Base-by-base conservation (phyloP, 2,113 vertebrate species). In the Mesitornis unicolor region DNA sequence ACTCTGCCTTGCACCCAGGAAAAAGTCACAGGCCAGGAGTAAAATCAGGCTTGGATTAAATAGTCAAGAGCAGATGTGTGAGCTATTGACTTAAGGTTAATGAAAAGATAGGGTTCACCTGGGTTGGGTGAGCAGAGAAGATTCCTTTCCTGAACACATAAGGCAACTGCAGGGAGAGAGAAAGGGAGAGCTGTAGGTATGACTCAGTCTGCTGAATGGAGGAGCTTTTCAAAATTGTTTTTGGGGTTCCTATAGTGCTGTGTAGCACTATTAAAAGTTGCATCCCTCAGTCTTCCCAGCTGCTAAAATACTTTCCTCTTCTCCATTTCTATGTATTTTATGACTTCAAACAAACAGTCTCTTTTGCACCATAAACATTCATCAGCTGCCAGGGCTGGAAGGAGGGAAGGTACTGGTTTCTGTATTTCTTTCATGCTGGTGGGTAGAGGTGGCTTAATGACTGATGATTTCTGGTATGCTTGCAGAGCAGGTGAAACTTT, bases 401-500 rank as follows among this genome's bases (percentile, higher is more conserved):
- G 51, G 11, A 87, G 28, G 31, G n/a, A 79, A 79, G 43, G 54
- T 64, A 82, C 67, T 31, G 5, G 51, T 87, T 89, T 94, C 47
- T 78, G 16, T 40, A 10, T 81, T 78, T 84, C 51, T 82, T 87
- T 74, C 8, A 1, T 76, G 53, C 60, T 95, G 43, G 22, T 89
- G 57, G 25, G 21, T 76, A 51, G 86, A 78, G 57, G 33, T 50
- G 57, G 69, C 74, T 89, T 91, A 67, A 78, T 42, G 84, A 69
- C 74, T 82, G 84, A 68, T 75, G 56, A 64, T 76, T 94, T 87
- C 84, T 89, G 51, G 64, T 71, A 82, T 82, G 69, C 48, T 65
- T 78, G 43, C 5, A 7, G 40, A 84, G 81, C 93, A 94, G 91
- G 93, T 95, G 91, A 95, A 96, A 95, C 61, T 90, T 90, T 56